Base-by-base conservation (phyloP, 2,113 vertebrate genomes). In the Triplophysa dalaica region DNA sequence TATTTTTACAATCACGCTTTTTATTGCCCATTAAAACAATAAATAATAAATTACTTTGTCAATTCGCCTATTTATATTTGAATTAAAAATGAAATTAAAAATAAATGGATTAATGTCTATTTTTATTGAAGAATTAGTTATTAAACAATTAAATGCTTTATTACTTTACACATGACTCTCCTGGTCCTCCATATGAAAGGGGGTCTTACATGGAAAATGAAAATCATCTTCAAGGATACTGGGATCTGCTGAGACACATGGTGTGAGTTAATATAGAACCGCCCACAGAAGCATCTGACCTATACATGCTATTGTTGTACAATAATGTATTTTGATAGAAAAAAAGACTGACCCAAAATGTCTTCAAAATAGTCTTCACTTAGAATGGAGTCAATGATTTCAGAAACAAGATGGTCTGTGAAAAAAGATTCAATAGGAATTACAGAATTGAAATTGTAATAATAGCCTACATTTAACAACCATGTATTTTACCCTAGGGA, bases 301-400 rank as follows among this genome's bases (percentile, higher is more conserved):
- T 7, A 48, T 33, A 43, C n/a, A 67, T 29, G 11, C 1, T 50
- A 67, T 67, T 41, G 19, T 24, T 64, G 33, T 63, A 43, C 17
- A 70, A 2, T 56, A 1, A 10, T 16, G 16, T 43, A 17, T 43
- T 24, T 73, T 6, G 13, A 8, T 13, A 9, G 4, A 3, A 1
- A 52, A 1, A 52, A 17, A 24, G 50, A 75, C 81, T 54, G 41
- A 82, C 81, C 64, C 8, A 82, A 73, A 26, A 33, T 48, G n/a
- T 82, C 81, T 66, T 79, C 81, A 72, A 82, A n/a, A 8, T 58
- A 50, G 14, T 45, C 54, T 58, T 21, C 75, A 41, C 17, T 33
- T 29, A 60, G 29, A 16, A 21, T 8, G 10, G 74, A 76, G 14
- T 65, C 22, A 33, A 76, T 3, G 54, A 52, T 52, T 21, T 77